These are phyloP conservation scores for Acipenser ruthenus DNA, from an alignment of 2,797 vertebrate genomes.

Conservation along the genomic window DNA sequence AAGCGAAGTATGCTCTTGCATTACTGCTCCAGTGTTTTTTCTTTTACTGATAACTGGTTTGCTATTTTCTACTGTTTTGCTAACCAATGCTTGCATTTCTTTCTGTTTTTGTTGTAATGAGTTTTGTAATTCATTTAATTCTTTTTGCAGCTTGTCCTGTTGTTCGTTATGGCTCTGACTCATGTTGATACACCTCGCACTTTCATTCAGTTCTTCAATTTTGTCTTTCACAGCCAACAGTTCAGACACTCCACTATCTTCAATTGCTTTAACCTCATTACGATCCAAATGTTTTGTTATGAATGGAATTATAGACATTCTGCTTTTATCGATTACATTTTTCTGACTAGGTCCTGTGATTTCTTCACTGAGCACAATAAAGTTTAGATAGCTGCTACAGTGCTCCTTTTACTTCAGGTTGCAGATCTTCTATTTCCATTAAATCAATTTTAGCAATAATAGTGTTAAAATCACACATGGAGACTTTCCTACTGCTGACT, in stretches of 20 bases:
- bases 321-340: slow-evolving; percentile 8
- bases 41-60: too few relatives aligned
- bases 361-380: slow-evolving; percentile 6
- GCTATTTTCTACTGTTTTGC: background rate
- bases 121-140: background rate
- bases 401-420: slow-evolving; percentile 5
- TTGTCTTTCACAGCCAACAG: background rate
- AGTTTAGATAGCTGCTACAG: slow-evolving; percentile 5
- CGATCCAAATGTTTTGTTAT: slow-evolving; percentile 3
- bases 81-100: background rate
- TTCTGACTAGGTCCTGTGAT: slow-evolving; percentile 3
- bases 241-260: slow-evolving; percentile 7
- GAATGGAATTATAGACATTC: slow-evolving; percentile 2
- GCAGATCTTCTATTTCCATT: background rate
- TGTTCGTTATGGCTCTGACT: background rate
- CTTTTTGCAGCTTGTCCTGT: background rate
- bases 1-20: background rate
- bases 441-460: too few relatives aligned
- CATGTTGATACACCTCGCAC: too few relatives aligned
- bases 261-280: background rate
- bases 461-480: too few relatives aligned
- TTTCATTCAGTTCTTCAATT: too few relatives aligned
- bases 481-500: too few relatives aligned
- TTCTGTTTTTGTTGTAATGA: background rate
- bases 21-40: background rate